Evolutionary conservation across 2,797 vertebrate genomes (phyloP).

Genomic region (Phataginus tricuspis): DNA sequence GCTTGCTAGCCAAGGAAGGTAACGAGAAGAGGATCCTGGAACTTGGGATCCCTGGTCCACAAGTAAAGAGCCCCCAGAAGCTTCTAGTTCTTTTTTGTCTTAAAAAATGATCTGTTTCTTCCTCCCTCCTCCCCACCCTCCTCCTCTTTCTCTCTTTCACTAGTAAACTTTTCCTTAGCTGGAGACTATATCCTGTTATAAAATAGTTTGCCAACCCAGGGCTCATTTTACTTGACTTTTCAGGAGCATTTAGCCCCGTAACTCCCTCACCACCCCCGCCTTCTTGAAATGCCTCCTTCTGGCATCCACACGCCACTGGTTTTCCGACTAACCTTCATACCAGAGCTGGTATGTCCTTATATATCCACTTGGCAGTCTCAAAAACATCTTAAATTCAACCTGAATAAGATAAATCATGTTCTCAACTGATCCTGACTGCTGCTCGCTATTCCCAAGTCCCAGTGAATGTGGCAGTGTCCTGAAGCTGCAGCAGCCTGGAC

Average conservation of each 20-base stretch:
- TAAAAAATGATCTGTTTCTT: not conserved
- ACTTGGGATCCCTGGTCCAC: not conserved
- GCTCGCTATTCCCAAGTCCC: not conserved
- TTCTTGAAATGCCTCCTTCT: not conserved
- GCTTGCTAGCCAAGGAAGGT: not conserved
- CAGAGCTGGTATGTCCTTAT: not conserved
- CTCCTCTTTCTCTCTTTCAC: not conserved
- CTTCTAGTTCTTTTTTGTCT: not conserved
- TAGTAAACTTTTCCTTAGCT: not conserved
- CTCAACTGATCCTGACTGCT: not conserved
- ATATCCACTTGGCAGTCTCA: not conserved
- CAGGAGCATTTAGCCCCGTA: not conserved
- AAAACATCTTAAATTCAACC: not conserved
- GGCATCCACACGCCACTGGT: not conserved
- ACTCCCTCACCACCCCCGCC: fast-evolving
- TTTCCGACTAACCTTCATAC: not conserved
- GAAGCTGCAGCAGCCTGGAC: not conserved
- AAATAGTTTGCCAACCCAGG: not conserved
- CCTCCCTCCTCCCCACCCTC: not conserved
- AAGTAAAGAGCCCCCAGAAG: not conserved
- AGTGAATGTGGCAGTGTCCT: not conserved
- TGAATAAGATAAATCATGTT: not conserved
- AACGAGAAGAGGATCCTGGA: not conserved
- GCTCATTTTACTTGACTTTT: not conserved
- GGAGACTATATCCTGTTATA: not conserved